These are phyloP conservation scores for Moxostoma hubbsi DNA, from an alignment of 2,797 vertebrate genomes.

Conservation along the genomic window DNA sequence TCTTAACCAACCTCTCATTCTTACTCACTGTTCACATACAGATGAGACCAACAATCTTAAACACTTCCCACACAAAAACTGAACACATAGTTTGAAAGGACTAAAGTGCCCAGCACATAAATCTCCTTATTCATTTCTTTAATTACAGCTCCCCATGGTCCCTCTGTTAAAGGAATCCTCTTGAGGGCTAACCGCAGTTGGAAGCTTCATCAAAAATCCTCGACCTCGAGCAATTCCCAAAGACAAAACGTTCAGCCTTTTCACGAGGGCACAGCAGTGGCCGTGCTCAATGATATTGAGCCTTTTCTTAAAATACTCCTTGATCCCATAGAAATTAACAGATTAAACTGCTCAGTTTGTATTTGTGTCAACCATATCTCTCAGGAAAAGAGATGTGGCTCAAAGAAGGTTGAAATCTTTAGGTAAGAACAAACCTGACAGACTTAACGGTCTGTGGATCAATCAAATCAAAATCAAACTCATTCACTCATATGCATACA, in stretches of 20 bases:
- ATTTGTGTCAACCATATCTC: background rate
- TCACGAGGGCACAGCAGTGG: background rate
- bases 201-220: slow-evolving; percentile 8
- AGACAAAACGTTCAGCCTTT: background rate
- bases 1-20: slow-evolving; percentile 66
- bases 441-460: background rate
- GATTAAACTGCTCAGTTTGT: slow-evolving; percentile 49
- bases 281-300: background rate
- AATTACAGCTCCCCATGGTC: slow-evolving; percentile 67
- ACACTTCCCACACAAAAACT: slow-evolving; percentile 64
- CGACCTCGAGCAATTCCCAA: background rate
- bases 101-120: slow-evolving; percentile 33
- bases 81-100: slow-evolving; percentile 52
- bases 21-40: slow-evolving; percentile 59
- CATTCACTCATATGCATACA: too few relatives aligned
- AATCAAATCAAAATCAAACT: background rate
- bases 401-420: slow-evolving; percentile 1
- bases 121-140: slow-evolving; percentile 66
- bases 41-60: slow-evolving; percentile 61
- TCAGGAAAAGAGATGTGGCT: background rate
- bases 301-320: slow-evolving; percentile 53
- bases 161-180: slow-evolving; percentile 61
- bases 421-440: background rate
- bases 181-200: slow-evolving; percentile 64
- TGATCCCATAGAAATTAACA: slow-evolving; percentile 64